Evolutionary conservation across 2,888 invertebrate genomes (phyloP), one percentile per base, ranked within the genome.

Genomic region (Ceramica pisi): DNA sequence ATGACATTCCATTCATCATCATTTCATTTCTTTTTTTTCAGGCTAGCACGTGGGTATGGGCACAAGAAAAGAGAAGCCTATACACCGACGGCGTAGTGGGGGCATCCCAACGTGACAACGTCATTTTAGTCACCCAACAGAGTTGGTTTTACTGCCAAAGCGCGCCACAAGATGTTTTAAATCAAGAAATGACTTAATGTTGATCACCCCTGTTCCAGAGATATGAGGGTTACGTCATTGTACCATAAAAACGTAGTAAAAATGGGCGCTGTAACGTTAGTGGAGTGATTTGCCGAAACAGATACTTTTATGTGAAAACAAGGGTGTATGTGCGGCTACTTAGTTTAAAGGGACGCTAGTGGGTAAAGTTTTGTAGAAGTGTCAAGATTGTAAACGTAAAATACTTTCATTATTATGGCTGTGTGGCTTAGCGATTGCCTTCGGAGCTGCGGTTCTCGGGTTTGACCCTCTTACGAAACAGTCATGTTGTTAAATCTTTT

Each of bases 241-340:
- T 50, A 65, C 65, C 70, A 57, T 84, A 81, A 82, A 82, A 82
- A 67, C 67, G 71, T 84, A 78, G 59, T 82, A 71, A 81, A 81
- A 82, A 84, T 78, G 63, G 66, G 59, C 35, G 59, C 69, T 53
- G 51, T 50, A 38, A 67, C 65, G 69, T 71, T 60, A 71, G 26
- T 7, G 5, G 44, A 44, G 46, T 68, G 73, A 81, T 77, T 77
- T 67, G 61, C 56, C 62, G 50, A 71, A 82, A 82, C 74, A 81
- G 78, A 84, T 55, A 74, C 55, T 56, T 53, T 59, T 53, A 9
- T 62, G 21, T 51, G 46, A 10, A 35, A 48, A 68, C 53, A 60
- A 72, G 65, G 60, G 55, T 26, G 26, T 16, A 51, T 26, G 56
- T 26, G 60, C 16, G 12, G 12, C 6, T 46, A 55, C 31, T 14